phyloP scores from a whole-genome alignment of 2,113 vertebrate genomes.

The Strigops habroptila region DNA sequence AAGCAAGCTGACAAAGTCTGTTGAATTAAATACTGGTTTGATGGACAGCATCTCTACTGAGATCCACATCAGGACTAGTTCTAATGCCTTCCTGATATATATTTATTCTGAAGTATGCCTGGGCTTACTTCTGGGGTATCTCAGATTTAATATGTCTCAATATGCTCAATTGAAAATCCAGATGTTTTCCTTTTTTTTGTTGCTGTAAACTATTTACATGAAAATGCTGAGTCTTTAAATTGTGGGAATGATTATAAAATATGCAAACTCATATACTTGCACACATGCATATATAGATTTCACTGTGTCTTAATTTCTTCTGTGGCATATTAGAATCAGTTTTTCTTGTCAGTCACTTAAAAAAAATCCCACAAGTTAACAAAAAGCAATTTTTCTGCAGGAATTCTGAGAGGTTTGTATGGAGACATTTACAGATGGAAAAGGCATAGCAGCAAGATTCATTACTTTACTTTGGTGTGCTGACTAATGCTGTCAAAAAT shows the following conservation, averaged over 20 bases:
- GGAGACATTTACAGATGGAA: not conserved
- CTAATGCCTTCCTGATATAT: not conserved
- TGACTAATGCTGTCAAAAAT: not conserved
- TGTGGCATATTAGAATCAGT: not conserved
- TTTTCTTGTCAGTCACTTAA: not conserved
- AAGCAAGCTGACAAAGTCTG: not conserved
- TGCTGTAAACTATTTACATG: not conserved
- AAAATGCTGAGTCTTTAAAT: not conserved
- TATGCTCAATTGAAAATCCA: not conserved
- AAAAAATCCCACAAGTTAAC: not conserved
- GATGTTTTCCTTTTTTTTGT: not conserved
- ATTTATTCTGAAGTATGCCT: not conserved
- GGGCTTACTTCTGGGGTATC: not conserved
- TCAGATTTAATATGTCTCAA: not conserved
- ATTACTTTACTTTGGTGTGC: not conserved
- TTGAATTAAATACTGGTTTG: constrained; percentile 1
- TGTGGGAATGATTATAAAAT: not conserved
- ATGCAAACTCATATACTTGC: not conserved
- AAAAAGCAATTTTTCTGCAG: not conserved
- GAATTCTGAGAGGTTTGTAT: not conserved
- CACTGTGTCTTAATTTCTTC: not conserved
- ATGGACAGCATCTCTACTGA: not conserved
- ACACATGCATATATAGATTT: not conserved
- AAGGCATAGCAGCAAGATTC: not conserved
- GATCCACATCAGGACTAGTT: not conserved